phyloP scores from a whole-genome alignment of 2,113 vertebrate species.

The Ctenomys sociabilis region DNA sequence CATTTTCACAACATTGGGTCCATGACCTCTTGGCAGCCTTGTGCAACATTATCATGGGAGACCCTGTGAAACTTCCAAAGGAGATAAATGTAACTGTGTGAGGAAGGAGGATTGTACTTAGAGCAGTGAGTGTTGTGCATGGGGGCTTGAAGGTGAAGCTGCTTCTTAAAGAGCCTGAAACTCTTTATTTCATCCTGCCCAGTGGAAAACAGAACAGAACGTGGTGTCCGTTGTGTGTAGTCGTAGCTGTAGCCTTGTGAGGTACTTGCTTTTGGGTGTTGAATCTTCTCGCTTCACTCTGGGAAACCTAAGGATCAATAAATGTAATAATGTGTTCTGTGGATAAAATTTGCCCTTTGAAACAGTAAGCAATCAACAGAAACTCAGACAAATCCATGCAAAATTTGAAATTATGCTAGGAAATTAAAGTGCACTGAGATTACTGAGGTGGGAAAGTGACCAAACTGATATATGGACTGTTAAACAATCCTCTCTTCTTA shows the following conservation, averaged over 20 bases:
- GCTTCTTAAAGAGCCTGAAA: neutral
- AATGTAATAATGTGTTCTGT: neutral
- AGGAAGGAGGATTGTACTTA: neutral
- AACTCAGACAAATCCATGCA: neutral
- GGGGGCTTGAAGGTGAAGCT: neutral
- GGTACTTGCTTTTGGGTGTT: neutral
- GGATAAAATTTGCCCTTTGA: neutral
- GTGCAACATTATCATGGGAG: neutral
- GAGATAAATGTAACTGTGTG: neutral
- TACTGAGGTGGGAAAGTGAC: neutral
- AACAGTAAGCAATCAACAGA: neutral
- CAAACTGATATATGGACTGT: accelerated
- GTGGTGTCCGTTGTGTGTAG: neutral
- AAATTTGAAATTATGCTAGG: neutral
- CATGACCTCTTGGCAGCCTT: neutral
- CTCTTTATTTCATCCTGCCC: neutral
- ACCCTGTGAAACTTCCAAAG: neutral
- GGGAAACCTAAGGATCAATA: neutral
- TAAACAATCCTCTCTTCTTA: neutral
- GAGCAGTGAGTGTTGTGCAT: accelerated
- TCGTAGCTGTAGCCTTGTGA: neutral
- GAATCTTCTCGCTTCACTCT: neutral
- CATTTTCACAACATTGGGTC: neutral
- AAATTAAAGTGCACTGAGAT: neutral
- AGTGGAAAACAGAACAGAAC: neutral